Evolutionary conservation across 2,888 invertebrate species (phyloP), one percentile per base, ranked within the genome.

Genomic region (Clepsis dumicolana): DNA sequence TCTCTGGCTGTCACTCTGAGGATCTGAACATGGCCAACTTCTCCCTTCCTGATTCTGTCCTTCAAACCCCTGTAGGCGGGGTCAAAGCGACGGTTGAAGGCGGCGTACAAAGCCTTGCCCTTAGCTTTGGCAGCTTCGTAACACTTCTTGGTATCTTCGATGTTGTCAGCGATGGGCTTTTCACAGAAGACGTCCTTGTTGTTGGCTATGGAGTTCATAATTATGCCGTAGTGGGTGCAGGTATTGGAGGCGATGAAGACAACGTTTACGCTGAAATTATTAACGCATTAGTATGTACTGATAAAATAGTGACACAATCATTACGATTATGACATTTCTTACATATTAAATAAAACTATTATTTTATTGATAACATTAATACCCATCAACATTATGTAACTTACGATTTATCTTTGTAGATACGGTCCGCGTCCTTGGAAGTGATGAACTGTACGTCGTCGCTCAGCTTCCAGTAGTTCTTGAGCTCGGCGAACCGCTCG

Each of bases 61-160:
- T 89, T 90, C 0, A 96, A 81, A 1, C 88, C 80, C 35, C 83
- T 81, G 77, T 95, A 95, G 25, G 94, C 91, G 0, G 95, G 95
- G 80, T 96, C 96, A 78, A 95, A 96, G 21, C 96, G 94, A 70
- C 96, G 94, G 82, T 96, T 96, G 84, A 96, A 96, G 4, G 95
- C 96, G 27, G 95, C 94, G 66, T 95, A 94, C 4, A 96, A 84
- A 0, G 94, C 92, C 32, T 90, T 92, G 1, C 94, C 94, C 29
- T 90, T 89, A 57, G 93, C 86, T 64, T 91, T 90, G 0, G 96
- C 96, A 0, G 91, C 85, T 52, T 94, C 93, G 78, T 95, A 96
- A 75, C 95, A 95, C 65, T 88, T 93, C 71, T 86, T 87, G 0
- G 95, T 94, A 8, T 94, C 91, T 27, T 90, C 86, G 2, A 91